Base-by-base conservation (phyloP, 1,140 invertebrate species). In the Drosophila dunni region DNA sequence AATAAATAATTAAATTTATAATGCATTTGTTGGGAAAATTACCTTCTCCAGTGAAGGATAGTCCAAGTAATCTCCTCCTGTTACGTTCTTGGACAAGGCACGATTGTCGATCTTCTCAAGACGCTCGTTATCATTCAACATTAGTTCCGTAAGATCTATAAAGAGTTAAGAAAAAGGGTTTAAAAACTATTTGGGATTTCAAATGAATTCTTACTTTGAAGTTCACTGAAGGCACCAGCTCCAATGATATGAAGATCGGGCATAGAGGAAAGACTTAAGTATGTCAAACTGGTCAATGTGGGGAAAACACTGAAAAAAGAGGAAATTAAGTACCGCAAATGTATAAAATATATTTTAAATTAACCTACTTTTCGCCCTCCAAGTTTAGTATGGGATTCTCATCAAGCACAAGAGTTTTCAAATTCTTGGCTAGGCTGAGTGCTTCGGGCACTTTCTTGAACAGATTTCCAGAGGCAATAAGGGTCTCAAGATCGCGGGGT, bases 401-500 rank as follows among this genome's bases (percentile, higher is more conserved):
- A 77, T 96, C 95, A 5, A 97, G 79, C 38, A 94, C 94, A 0
- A 97, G 89, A 11, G 91, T 93, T 33, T 94, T 90, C 38, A 97
- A 89, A 29, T 93, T 93, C 42, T 93, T 93, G 0, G 94, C 94
- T 51, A 94, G 93, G 3, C 93, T 92, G 1, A 97, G 79, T n/a
- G 94, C 93, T 4, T 92, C 81, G 0, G 96, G 96, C 1, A 96
- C 80, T 10, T 91, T 81, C 0, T 80, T 88, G 7, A 97, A 94
- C 7, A 93, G 69, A 92, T 97, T 97, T 63, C 94, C 94, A n/a
- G 94, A 94, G 33, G 97, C 83, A 82, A 96, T 93, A 17, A 97
- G 84, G n/a, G 92, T 93, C 66, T 94, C 93, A 13, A 97, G 90
- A 63, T 94, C 92, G 4, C 93, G 93, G 0, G 95, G 95, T 0